Percentiles rank a stretch among this genome's conserved stretches.
phyloP scores from a whole-genome alignment of 2,113 vertebrate species.

The Alces alces region DNA sequence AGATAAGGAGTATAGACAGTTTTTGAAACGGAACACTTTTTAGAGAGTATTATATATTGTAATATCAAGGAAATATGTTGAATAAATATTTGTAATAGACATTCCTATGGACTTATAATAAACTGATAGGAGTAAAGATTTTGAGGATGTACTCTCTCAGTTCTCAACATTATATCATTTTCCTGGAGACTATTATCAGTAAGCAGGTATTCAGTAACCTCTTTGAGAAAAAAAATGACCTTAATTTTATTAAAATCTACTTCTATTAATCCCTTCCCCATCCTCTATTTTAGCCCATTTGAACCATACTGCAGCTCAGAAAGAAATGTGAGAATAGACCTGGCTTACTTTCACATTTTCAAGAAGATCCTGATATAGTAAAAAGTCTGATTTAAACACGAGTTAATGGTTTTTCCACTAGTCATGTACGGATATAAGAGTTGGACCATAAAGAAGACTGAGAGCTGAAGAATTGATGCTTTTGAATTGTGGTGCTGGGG shows the following conservation, averaged over 20 bases:
- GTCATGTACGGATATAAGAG: neutral
- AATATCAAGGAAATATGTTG: neutral
- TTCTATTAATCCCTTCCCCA: neutral
- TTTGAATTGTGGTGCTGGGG: neutral
- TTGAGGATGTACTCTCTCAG: neutral
- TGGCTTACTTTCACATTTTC: neutral
- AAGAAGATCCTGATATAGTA: neutral
- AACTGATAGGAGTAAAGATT: neutral
- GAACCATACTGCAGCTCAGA: neutral
- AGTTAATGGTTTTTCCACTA: neutral
- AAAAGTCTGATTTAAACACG: conserved; percentile 19
- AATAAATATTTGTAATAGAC: neutral
- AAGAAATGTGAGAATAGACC: neutral
- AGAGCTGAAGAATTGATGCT: neutral
- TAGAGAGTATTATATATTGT: neutral
- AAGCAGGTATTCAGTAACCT: neutral
- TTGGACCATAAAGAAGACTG: neutral
- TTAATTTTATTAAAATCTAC: conserved; percentile 9
- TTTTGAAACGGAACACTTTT: neutral
- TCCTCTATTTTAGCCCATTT: neutral
- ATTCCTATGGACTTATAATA: neutral
- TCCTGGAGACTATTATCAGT: neutral
- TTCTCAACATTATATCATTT: neutral
- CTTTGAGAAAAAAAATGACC: neutral
- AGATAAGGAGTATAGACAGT: neutral